Conservation (phyloP, 2,113 vertebrate species). For the Thermophis baileyi region DNA sequence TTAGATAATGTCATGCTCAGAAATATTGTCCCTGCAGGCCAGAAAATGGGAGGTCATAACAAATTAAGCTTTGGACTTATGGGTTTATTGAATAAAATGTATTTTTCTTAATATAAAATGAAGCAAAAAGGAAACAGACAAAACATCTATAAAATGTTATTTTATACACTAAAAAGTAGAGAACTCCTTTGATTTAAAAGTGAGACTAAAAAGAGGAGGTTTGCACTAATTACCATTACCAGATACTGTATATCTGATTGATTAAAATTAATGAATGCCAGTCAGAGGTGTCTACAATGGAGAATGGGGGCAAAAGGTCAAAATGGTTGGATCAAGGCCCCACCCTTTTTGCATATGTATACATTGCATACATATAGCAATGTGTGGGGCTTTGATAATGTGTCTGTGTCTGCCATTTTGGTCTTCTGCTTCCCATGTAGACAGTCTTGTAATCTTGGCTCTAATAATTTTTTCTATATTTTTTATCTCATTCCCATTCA, state of each 20-base stretch:
- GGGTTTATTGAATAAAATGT: neutral
- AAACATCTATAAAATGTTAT: neutral
- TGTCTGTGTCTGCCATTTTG: neutral
- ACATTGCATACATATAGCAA: neutral
- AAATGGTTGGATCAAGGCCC: neutral
- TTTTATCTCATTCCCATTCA: neutral
- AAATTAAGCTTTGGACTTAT: neutral
- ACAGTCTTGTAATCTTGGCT: neutral
- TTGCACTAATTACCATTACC: neutral
- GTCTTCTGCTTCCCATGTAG: neutral
- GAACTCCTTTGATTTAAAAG: neutral
- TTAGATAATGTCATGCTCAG: neutral
- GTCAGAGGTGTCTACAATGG: neutral
- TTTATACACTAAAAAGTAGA: neutral
- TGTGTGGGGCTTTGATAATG: neutral
- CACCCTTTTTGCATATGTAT: neutral
- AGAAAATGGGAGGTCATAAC: neutral
- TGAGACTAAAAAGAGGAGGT: neutral
- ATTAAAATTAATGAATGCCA: neutral
- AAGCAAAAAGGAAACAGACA: neutral
- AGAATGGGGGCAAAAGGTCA: neutral
- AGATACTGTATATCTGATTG: neutral
- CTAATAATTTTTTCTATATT: neutral
- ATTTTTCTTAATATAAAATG: neutral
- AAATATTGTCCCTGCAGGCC: constrained; percentile 4